Conservation (phyloP, 2,888 invertebrate genomes). For the Xylophagus ater region DNA sequence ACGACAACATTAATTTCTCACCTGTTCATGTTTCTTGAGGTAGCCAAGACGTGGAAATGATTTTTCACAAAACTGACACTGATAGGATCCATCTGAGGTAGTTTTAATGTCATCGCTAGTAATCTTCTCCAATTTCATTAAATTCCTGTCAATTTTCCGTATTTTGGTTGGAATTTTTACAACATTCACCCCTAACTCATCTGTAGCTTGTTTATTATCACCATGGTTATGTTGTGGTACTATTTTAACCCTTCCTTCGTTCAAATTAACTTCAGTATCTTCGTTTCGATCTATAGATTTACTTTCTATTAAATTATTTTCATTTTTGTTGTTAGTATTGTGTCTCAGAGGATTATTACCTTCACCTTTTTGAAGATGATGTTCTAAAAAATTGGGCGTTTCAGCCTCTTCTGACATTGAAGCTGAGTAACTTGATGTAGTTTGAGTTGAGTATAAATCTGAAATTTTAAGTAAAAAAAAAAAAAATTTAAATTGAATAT, state of each 20-base stretch:
- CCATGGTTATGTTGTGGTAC: slow-evolving; percentile 13
- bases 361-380: slow-evolving; percentile 21
- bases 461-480: slow-evolving; percentile 19
- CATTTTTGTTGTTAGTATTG: slow-evolving; percentile 18
- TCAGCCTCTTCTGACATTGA: slow-evolving; percentile 38
- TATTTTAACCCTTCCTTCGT: slow-evolving; percentile 16
- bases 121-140: slow-evolving; percentile 45
- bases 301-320: slow-evolving; percentile 13
- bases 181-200: slow-evolving; percentile 5
- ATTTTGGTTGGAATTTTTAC: slow-evolving; percentile 34
- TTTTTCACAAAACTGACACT: slow-evolving; percentile 85
- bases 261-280: slow-evolving; percentile 12
- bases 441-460: slow-evolving; percentile 40
- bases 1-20: slow-evolving; percentile 33
- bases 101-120: slow-evolving; percentile 36
- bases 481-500: not conserved
- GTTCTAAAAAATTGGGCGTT: slow-evolving; percentile 35
- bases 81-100: slow-evolving; percentile 60
- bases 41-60: slow-evolving; percentile 78
- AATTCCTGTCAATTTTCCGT: slow-evolving; percentile 49
- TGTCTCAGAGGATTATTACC: slow-evolving; percentile 24
- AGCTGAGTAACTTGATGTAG: slow-evolving; percentile 39
- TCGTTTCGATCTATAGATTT: slow-evolving; percentile 7
- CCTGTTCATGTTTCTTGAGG: slow-evolving; percentile 88
- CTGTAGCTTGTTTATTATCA: slow-evolving; percentile 6